Conservation (phyloP, 2,888 invertebrate species). For the Acleris laterana region DNA sequence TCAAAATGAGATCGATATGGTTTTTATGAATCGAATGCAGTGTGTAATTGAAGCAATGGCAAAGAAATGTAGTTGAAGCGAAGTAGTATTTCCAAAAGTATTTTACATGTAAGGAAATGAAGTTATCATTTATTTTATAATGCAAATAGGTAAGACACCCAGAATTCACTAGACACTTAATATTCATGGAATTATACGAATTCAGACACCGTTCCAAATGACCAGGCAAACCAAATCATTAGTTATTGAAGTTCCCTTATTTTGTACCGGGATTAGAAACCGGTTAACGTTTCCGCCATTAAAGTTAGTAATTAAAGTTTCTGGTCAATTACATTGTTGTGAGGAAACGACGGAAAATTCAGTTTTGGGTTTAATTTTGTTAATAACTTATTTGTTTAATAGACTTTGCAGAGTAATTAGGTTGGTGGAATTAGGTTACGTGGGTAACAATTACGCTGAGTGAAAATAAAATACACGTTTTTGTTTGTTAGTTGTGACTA, state of each 20-base stretch:
- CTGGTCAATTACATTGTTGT: constrained; percentile 31
- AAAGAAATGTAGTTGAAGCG: no score
- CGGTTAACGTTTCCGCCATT: constrained; percentile 44
- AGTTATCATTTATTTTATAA: no score
- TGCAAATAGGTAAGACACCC: no score
- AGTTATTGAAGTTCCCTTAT: constrained; percentile 63
- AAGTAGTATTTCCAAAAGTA: no score
- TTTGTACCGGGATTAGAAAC: constrained; percentile 56
- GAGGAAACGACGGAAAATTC: constrained; percentile 22
- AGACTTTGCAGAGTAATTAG: constrained; percentile 12
- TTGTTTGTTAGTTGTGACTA: no score
- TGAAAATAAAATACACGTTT: no score
- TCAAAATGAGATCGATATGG: no score
- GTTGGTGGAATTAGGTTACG: not conserved
- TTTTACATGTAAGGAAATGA: no score
- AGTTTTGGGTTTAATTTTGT: constrained; percentile 30
- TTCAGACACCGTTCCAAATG: constrained; percentile 62
- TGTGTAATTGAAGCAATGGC: no score
- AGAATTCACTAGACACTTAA: constrained; percentile 45
- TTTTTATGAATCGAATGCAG: no score
- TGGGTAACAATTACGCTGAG: no score
- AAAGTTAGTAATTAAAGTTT: constrained; percentile 30
- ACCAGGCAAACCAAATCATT: constrained; percentile 59
- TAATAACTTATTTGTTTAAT: constrained; percentile 35
- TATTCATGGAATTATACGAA: constrained; percentile 70